Conservation (phyloP, 2,113 vertebrate species). For the Platycercus adscitus region DNA sequence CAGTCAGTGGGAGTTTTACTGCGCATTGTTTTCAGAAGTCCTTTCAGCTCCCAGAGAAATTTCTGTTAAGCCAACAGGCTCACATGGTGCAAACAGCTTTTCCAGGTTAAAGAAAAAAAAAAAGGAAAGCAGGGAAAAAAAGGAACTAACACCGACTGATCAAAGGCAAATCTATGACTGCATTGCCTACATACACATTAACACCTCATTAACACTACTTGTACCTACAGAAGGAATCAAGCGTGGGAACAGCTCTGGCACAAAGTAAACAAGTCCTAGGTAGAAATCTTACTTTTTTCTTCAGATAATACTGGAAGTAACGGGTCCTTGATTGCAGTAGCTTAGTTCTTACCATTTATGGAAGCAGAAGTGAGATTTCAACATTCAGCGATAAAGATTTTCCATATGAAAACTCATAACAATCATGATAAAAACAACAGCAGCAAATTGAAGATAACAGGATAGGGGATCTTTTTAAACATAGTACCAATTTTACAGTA, state of each 20-base stretch:
- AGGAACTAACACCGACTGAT: not conserved
- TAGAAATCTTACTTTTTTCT: not conserved
- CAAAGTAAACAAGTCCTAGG: not conserved
- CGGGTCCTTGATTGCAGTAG: not conserved
- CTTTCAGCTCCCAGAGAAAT: slow-evolving; percentile 32
- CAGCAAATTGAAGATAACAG: not conserved
- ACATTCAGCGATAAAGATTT: not conserved
- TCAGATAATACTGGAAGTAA: not conserved
- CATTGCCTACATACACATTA: not conserved
- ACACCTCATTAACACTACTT: slow-evolving; percentile 27
- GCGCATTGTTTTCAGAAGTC: slow-evolving; percentile 28
- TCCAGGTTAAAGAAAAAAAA: not conserved
- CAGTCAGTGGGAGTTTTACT: slow-evolving; percentile 22
- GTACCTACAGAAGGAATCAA: not conserved
- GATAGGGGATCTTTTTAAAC: not conserved
- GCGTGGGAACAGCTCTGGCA: not conserved
- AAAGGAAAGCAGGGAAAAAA: not conserved
- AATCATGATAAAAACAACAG: not conserved
- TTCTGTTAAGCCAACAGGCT: slow-evolving; percentile 47
- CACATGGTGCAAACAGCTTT: slow-evolving; percentile 12
- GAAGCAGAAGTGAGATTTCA: not conserved
- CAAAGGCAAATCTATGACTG: not conserved
- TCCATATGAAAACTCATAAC: not conserved
- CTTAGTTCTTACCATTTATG: not conserved
- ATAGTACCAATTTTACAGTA: not conserved